Evolutionary conservation across 2,888 invertebrate species (phyloP), one percentile per base, ranked within the genome.

Genomic region (Cephalotes varians): DNA sequence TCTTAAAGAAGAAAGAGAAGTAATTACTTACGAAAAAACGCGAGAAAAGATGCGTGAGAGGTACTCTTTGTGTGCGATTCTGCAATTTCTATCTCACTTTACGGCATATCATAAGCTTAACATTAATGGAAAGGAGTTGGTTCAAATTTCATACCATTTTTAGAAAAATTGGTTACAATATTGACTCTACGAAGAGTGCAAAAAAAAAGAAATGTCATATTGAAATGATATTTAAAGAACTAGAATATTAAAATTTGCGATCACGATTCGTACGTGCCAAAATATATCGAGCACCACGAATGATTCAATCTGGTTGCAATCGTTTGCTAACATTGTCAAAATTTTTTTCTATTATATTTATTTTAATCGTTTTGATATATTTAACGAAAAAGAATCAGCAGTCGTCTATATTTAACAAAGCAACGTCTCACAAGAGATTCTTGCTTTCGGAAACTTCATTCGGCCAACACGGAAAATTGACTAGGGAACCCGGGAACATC

Each of bases 1-100:
- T 84, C 60, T 51, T 65, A 9, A 69, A 31, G 77, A 25, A 65
- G 62, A 34, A 47, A 83, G 64, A 58, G 54, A 82, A 82, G 58
- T 81, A 49, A 83, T 82, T 80, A 85, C 82, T 64, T 73, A 56
- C 72, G 34, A 47, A n/a, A 80, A 73, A 64, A 77, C 79, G 71
- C 79, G 74, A 49, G 37, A 10, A 51, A 25, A 73, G 56, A 60
- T 80, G 15, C 40, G 73, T 4, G 54, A 34, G 72, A 56, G 25
- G 40, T 54, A 25, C 9, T 77, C 34, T 21, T 25, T 21, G 77
- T 62, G 49, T 10, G 15, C 64, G 18, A 79, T 69, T 49, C 25
- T 67, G 25, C 37, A 51, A 69, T 37, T 67, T 71, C 40, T 21
- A 12, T 72, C n/a, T 54, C 21, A 67, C 10, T 3, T 67, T 51